phyloP scores from a whole-genome alignment of 1,140 invertebrate species.

The Lordiphosa stackelbergi region DNA sequence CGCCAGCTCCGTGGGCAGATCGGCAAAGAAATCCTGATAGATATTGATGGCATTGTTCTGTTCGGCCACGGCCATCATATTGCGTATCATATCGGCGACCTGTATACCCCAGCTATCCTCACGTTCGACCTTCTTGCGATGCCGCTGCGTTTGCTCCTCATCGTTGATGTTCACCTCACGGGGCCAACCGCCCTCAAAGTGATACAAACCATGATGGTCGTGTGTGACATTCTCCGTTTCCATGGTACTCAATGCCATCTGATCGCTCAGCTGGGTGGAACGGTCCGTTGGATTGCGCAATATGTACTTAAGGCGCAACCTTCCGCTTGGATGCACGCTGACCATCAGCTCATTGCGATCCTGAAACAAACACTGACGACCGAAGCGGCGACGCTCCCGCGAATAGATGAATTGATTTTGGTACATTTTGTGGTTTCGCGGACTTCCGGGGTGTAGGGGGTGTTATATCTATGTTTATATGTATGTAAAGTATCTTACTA shows the following conservation, averaged over 20 bases:
- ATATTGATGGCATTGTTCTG: slow-evolving; percentile 95
- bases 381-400: slow-evolving; percentile 84
- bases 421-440: slow-evolving; percentile 26
- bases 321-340: slow-evolving; percentile 81
- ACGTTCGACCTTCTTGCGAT: slow-evolving; percentile 95
- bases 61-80: slow-evolving; percentile 80
- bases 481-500: no score
- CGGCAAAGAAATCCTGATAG: slow-evolving; percentile 90
- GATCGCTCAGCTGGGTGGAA: slow-evolving; percentile 81
- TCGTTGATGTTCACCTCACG: slow-evolving; percentile 92
- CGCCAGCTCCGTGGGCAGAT: slow-evolving; percentile 70
- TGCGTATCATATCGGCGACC: slow-evolving; percentile 47
- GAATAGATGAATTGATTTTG: slow-evolving; percentile 61
- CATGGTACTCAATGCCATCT: slow-evolving; percentile 82
- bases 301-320: slow-evolving; percentile 81
- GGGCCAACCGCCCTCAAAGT: slow-evolving; percentile 96
- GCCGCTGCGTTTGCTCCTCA: slow-evolving; percentile 88
- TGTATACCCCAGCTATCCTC: slow-evolving; percentile 85
- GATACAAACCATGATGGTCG: slow-evolving; percentile 85
- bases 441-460: neutral
- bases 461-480: no score
- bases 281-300: slow-evolving; percentile 82
- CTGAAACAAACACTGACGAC: slow-evolving; percentile 84
- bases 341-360: slow-evolving; percentile 86
- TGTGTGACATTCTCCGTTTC: slow-evolving; percentile 78